Conservation (phyloP, 1,140 invertebrate species). For the Drosophila insularis region DNA sequence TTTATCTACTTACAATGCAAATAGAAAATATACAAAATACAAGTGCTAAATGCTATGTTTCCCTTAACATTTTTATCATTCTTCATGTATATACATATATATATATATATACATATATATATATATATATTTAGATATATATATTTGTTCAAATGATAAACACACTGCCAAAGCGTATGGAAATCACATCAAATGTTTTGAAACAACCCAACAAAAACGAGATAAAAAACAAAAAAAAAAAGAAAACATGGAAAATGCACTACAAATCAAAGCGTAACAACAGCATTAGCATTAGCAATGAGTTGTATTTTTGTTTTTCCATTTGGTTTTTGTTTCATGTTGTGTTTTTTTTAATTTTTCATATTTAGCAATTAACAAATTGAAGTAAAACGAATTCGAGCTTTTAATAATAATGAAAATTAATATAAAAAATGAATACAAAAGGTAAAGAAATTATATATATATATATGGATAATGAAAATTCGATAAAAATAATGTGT, state of each 20-base stretch:
- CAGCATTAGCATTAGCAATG: conserved; percentile 22
- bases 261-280: conserved; percentile 33
- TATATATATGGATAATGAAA: conserved; percentile 18
- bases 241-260: conserved; percentile 20
- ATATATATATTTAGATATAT: neutral
- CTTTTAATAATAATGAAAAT: conserved; percentile 71
- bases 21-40: neutral
- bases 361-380: conserved; percentile 62
- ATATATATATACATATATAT: neutral
- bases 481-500: conserved; percentile 43
- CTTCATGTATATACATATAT: neutral
- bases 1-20: neutral
- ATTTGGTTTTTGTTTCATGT: neutral
- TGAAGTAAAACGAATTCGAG: conserved; percentile 79
- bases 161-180: conserved; percentile 80
- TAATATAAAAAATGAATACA: conserved; percentile 17
- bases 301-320: neutral
- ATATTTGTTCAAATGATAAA: conserved; percentile 75
- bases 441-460: conserved; percentile 23
- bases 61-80: conserved; percentile 4
- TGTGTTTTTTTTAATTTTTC: conserved; percentile 38
- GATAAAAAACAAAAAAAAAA: conserved; percentile 12
- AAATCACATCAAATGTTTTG: conserved; percentile 68
- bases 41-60: conserved; percentile 3
- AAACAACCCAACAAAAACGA: conserved; percentile 22